Base-by-base conservation (phyloP, 2,888 invertebrate genomes). In the Clusia tigrina region DNA sequence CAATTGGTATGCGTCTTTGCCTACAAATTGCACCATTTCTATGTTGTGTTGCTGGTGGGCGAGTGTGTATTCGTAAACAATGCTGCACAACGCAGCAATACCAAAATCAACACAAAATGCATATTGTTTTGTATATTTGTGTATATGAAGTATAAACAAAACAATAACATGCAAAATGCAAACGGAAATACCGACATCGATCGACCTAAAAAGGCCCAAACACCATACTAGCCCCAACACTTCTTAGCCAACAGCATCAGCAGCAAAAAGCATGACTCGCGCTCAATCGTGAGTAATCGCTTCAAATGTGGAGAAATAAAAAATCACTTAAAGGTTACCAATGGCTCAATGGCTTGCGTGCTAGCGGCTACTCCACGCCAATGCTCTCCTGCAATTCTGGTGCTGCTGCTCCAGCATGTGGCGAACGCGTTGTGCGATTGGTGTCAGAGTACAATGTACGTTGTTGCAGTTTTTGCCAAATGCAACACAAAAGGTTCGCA, bases 191-290 rank as follows among this genome's bases (percentile, higher is more conserved):
- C 58, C 54, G 23, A 48, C 63, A 67, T 65, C 65, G 61, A 65
- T 65, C 37, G 60, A 23, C 65, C 67, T 62, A 62, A 62, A 63
- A 67, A 63, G 59, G 58, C 61, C 56, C 59, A 64, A 59, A 66
- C 60, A 64, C 59, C 64, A 60, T 58, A 59, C 54, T 25, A 64
- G 56, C 38, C 53, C 24, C 26, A 55, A 60, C 58, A 48, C 48
- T 48, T 48, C 18, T 2, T 62, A 58, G 23, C 32, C 10, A 37
- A 55, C 42, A 52, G 58, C 63, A 61, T 46, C 56, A 59, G 56
- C 59, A 63, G 1, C 23, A 15, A 53, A 26, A 32, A 54, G 22
- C 59, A 9, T n/a, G 32, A 32, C 32, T 32, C 32, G 32, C 32
- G 32, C 18, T 38, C 37, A 26, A 57, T 42, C 17, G 52, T 63